These are phyloP conservation scores for Acanthoscelides obtectus DNA, from an alignment of 2,888 invertebrate genomes.

Conservation along the genomic window DNA sequence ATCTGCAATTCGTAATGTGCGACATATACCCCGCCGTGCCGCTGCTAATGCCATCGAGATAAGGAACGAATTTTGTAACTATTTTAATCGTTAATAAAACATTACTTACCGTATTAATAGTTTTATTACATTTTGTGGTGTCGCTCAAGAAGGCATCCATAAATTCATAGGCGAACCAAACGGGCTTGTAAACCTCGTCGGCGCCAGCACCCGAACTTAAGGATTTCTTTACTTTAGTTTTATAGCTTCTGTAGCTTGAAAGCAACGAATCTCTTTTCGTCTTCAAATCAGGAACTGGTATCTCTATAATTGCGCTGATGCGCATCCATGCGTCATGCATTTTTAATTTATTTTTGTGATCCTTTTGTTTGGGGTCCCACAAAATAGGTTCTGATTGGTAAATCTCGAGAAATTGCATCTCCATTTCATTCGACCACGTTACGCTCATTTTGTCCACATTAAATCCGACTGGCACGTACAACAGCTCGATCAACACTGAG, in stretches of 20 bases:
- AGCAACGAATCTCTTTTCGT: background rate
- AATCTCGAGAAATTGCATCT: background rate
- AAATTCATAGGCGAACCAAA: background rate
- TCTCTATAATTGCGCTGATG: background rate
- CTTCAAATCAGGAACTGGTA: background rate
- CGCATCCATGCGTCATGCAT: too few species aligned
- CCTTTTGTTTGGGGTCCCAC: too few species aligned
- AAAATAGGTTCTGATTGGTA: background rate
- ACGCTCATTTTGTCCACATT: background rate
- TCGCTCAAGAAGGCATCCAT: background rate
- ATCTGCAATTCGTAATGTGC: background rate
- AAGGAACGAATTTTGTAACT: conserved; percentile 1
- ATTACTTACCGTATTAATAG: background rate
- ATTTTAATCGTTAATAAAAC: too few species aligned
- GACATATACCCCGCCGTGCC: background rate
- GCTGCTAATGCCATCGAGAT: background rate
- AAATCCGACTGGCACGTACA: background rate
- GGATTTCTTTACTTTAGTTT: background rate
- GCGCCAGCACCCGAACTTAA: background rate
- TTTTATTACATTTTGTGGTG: background rate
- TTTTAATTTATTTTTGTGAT: background rate
- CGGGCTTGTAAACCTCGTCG: background rate
- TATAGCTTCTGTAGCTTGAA: background rate
- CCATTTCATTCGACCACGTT: background rate
- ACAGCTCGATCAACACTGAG: background rate